Evolutionary conservation across 2,888 invertebrate species (phyloP).

Genomic region (Yponomeuta sedellus): DNA sequence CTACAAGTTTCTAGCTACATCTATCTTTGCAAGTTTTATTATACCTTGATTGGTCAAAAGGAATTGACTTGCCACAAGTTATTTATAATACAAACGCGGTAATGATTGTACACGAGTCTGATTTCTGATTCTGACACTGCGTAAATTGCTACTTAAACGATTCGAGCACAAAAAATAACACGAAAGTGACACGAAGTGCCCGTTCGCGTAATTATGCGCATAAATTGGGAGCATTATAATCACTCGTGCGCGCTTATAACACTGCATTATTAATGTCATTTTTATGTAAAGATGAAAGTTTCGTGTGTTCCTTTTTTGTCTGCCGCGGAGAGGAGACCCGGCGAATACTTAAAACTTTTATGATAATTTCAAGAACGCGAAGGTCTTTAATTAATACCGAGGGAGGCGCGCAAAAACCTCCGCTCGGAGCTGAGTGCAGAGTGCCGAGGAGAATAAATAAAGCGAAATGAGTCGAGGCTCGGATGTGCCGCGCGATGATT

Average conservation of each 20-base stretch:
- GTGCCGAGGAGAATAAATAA: constrained; percentile 13
- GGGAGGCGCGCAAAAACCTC: constrained; percentile 9
- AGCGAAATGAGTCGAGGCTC: neutral
- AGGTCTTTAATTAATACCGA: constrained; percentile 16
- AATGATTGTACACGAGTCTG: neutral
- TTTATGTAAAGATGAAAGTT: constrained; percentile 16
- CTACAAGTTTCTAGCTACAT: neutral
- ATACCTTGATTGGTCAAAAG: neutral
- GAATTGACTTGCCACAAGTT: neutral
- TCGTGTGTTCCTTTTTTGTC: constrained; percentile 14
- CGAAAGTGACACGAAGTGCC: constrained; percentile 24
- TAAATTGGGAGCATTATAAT: constrained; percentile 20
- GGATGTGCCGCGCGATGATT: constrained; percentile 31
- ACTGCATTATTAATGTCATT: constrained; percentile 16
- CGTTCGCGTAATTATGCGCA: constrained; percentile 22
- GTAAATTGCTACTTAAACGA: constrained; percentile 11
- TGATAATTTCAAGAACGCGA: constrained; percentile 14
- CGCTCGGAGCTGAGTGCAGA: constrained; percentile 6
- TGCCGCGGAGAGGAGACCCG: constrained; percentile 9
- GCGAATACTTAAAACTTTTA: constrained; percentile 12
- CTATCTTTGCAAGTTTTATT: neutral
- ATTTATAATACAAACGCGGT: neutral
- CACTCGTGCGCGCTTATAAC: constrained; percentile 17
- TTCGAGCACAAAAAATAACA: constrained; percentile 27
- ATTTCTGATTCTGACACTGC: constrained; percentile 5